phyloP scores from a whole-genome alignment of 2,113 vertebrate genomes.

The Sinocyclocheilus anophthalmus region DNA sequence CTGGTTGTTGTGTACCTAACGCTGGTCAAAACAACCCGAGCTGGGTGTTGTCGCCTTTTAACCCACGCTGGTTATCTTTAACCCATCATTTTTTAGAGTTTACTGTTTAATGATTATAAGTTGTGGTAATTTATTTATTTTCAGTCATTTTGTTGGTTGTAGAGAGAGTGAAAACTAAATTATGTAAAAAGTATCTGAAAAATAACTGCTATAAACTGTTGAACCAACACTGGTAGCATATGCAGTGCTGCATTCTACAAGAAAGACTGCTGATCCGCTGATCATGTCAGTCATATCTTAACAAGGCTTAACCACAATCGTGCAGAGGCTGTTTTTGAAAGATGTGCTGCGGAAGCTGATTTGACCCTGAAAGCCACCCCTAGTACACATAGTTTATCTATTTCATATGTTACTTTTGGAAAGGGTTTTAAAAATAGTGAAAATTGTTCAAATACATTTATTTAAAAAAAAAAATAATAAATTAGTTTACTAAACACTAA shows the following conservation, averaged over 20 bases:
- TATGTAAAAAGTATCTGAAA: too few species aligned
- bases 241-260: background rate
- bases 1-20: too few species aligned
- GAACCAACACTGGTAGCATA: background rate
- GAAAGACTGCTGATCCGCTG: background rate
- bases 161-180: too few species aligned
- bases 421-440: background rate
- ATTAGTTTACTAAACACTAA: too few species aligned
- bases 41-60: too few species aligned
- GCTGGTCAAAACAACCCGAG: too few species aligned
- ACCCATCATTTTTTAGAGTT: too few species aligned
- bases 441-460: too few species aligned
- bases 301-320: too few species aligned
- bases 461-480: too few species aligned
- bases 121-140: background rate
- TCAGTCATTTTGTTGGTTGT: background rate
- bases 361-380: constrained; percentile 1
- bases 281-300: background rate
- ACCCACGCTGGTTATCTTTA: too few species aligned
- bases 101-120: background rate
- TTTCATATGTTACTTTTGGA: background rate
- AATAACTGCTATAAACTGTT: background rate
- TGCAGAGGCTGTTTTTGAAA: constrained; percentile 4
- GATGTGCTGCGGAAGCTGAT: background rate
- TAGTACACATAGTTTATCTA: background rate